phyloP scores from a whole-genome alignment of 2,113 vertebrate genomes.

The Alces alces region DNA sequence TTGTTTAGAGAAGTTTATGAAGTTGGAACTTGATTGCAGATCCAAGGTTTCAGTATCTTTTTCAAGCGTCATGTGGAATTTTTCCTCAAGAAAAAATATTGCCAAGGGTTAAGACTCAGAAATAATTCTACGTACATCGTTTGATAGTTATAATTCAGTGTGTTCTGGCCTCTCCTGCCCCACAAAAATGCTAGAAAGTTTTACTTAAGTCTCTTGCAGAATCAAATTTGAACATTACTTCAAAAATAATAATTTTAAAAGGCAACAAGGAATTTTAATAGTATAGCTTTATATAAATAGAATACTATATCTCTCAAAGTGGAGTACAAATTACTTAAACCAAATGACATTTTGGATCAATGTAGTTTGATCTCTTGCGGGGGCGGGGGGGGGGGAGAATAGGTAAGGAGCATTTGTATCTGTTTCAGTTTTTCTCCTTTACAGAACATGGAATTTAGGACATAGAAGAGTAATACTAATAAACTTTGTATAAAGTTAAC shows the following conservation, averaged over 20 bases:
- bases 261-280: background rate
- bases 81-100: background rate
- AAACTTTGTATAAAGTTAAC: background rate
- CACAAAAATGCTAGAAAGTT: background rate
- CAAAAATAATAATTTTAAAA: background rate
- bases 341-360: background rate
- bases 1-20: background rate
- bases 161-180: background rate
- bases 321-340: background rate
- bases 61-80: background rate
- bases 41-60: background rate
- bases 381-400: background rate
- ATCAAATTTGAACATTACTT: background rate
- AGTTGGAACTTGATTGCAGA: background rate
- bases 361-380: background rate
- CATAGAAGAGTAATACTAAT: background rate
- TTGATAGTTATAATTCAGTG: background rate
- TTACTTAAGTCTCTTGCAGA: background rate
- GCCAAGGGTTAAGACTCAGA: background rate
- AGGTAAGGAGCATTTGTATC: background rate
- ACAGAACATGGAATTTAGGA: background rate
- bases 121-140: background rate
- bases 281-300: background rate
- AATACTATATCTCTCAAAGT: background rate
- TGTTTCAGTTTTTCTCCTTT: background rate